phyloP scores from a whole-genome alignment of 2,888 invertebrate species.

The Microdon myrmicae region DNA sequence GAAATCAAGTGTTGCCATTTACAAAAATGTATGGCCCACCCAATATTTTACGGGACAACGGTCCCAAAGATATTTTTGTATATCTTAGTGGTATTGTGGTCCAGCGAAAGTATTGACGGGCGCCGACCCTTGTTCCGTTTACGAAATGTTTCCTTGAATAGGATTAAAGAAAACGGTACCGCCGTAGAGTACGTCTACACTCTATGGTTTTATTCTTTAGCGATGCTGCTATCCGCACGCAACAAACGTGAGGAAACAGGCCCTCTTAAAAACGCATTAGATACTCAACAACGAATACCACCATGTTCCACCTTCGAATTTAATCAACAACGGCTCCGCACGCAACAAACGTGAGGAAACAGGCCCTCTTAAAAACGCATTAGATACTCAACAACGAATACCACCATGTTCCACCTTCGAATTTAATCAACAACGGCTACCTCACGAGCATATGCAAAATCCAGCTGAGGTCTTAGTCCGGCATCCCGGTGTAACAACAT shows the following conservation, averaged over 20 bases:
- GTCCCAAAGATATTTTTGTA: too few species aligned
- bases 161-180: too few species aligned
- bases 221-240: too few species aligned
- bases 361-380: slow-evolving; percentile 79
- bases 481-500: slow-evolving; percentile 66
- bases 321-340: slow-evolving; percentile 61
- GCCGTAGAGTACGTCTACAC: too few species aligned
- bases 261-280: slow-evolving; percentile 80
- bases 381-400: slow-evolving; percentile 67
- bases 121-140: too few species aligned
- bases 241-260: slow-evolving; percentile 63
- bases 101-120: too few species aligned
- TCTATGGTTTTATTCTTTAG: too few species aligned
- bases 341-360: slow-evolving; percentile 59
- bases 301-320: slow-evolving; percentile 77
- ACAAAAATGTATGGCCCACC: too few species aligned
- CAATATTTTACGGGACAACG: too few species aligned
- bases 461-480: slow-evolving; percentile 65
- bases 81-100: too few species aligned
- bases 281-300: slow-evolving; percentile 64
- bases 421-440: slow-evolving; percentile 65
- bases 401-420: slow-evolving; percentile 76
- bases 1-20: too few species aligned
- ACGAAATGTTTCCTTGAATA: too few species aligned
- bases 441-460: slow-evolving; percentile 67